Percentiles rank a stretch among this genome's conserved stretches.
Evolutionary conservation across 2,113 vertebrate species (phyloP).

Genomic region (Dromaius novaehollandiae): DNA sequence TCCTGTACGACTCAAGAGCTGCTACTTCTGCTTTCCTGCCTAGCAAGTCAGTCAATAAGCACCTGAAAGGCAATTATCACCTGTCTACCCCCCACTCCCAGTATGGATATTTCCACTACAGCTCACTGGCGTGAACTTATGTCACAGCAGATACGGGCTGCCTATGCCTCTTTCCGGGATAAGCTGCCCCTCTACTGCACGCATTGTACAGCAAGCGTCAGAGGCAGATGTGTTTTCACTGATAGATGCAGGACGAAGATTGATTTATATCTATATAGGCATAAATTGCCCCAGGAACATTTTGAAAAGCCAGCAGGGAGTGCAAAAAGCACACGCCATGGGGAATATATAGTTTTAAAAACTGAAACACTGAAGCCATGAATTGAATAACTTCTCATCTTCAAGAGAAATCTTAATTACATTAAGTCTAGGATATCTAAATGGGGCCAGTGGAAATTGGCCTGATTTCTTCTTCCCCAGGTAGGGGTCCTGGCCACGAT

Average conservation of each 20-base stretch:
- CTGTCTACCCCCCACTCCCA: constrained; percentile 14
- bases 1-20: neutral
- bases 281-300: neutral
- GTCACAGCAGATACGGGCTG: neutral
- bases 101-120: neutral
- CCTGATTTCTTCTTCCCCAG: neutral
- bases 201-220: neutral
- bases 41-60: constrained; percentile 45
- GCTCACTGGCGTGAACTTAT: constrained; percentile 1
- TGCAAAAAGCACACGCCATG: fast-evolving
- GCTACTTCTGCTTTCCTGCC: constrained; percentile 1
- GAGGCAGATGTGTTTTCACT: neutral
- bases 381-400: neutral
- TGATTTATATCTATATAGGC: neutral
- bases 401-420: neutral
- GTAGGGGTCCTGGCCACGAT: neutral
- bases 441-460: neutral
- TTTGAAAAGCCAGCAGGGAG: neutral
- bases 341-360: neutral
- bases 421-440: neutral
- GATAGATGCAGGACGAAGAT: neutral
- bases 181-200: neutral
- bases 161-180: neutral
- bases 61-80: constrained; percentile 69
- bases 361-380: neutral